These are phyloP conservation scores for Drosophila melanogaster DNA, from an alignment of 1,140 invertebrate species.

Conservation along the genomic window DNA sequence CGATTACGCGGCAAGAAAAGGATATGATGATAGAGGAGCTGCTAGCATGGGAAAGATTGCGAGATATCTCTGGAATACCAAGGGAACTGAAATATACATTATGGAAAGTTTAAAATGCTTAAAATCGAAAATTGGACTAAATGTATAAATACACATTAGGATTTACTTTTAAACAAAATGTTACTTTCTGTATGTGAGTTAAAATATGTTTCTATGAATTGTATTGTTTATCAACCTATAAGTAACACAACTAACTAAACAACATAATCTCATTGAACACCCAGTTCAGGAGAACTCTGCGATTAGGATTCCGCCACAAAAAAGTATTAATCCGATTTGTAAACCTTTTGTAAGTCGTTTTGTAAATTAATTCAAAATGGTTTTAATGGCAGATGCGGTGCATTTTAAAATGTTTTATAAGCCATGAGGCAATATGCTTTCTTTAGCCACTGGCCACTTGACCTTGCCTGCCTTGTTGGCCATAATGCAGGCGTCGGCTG, in stretches of 20 bases:
- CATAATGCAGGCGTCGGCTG: slow-evolving; percentile 21
- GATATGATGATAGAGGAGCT: slow-evolving; percentile 10
- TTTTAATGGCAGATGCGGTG: slow-evolving; percentile 9
- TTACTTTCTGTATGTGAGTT: too few species aligned
- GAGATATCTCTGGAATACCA: slow-evolving; percentile 5
- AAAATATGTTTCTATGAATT: too few species aligned
- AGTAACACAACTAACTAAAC: too few species aligned
- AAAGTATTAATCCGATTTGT: background rate
- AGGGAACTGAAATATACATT: too few species aligned
- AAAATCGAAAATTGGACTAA: too few species aligned
- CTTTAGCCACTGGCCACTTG: slow-evolving; percentile 24
- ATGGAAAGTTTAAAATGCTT: background rate
- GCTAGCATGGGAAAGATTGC: slow-evolving; percentile 20
- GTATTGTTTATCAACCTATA: too few species aligned
- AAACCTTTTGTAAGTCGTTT: background rate
- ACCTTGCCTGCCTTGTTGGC: slow-evolving; percentile 27
- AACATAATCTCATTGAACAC: too few species aligned
- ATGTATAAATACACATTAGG: too few species aligned
- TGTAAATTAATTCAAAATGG: slow-evolving; percentile 7
- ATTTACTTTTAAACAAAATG: too few species aligned
- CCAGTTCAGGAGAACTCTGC: background rate
- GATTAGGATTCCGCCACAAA: background rate
- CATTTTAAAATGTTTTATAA: background rate
- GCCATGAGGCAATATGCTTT: slow-evolving; percentile 1
- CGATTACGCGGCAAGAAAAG: slow-evolving; percentile 51